Evolutionary conservation across 2,888 invertebrate genomes (phyloP).

Genomic region (Altica lythri): DNA sequence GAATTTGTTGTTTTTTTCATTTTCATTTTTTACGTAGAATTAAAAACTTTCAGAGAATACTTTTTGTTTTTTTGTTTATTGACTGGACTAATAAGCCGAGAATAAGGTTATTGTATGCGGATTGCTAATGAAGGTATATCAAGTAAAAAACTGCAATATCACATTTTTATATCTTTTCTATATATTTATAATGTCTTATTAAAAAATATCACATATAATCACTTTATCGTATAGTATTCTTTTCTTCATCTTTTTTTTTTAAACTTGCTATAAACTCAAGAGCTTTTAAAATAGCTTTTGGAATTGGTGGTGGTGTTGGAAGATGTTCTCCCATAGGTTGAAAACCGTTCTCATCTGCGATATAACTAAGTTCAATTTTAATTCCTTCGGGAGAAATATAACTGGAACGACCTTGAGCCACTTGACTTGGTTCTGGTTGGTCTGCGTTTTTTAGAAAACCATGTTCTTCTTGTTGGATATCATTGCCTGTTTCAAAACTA

Average conservation of each 20-base stretch:
- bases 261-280: slow-evolving; percentile 62
- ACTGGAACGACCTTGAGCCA: slow-evolving; percentile 39
- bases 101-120: no score
- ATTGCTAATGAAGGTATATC: no score
- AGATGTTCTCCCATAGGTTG: slow-evolving; percentile 74
- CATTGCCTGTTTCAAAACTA: slow-evolving; percentile 62
- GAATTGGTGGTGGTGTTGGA: slow-evolving; percentile 80
- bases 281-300: slow-evolving; percentile 72
- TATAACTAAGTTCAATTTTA: slow-evolving; percentile 60
- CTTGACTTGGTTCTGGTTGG: slow-evolving; percentile 44
- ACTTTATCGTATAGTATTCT: no score
- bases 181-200: no score
- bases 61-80: no score
- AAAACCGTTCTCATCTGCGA: slow-evolving; percentile 72
- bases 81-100: no score
- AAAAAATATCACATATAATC: no score
- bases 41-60: no score
- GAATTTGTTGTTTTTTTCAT: no score
- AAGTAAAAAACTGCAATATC: no score
- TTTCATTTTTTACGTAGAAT: no score
- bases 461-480: slow-evolving; percentile 57
- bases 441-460: slow-evolving; percentile 44
- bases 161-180: no score
- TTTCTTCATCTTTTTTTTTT: slow-evolving; percentile 65
- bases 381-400: slow-evolving; percentile 44